Conservation (phyloP, 2,113 vertebrate species). For the Hippocampus abdominalis region DNA sequence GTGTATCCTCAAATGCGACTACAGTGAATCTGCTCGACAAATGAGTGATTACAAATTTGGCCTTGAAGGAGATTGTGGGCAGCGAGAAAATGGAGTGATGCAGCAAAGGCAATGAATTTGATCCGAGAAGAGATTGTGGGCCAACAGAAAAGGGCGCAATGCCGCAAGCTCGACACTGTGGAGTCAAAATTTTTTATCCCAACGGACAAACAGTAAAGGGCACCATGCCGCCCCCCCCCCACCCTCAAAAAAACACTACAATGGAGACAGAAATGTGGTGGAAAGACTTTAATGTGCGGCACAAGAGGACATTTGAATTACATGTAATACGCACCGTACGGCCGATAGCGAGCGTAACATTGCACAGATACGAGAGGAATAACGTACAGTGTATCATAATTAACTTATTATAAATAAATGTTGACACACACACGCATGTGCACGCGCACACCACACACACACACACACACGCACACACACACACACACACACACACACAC, state of each 20-base stretch:
- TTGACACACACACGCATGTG: slow-evolving; percentile 25
- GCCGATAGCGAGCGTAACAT: slow-evolving; percentile 43
- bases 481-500: neutral
- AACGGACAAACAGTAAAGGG: neutral
- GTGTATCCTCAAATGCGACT: no score
- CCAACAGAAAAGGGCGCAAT: neutral
- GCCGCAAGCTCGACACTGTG: neutral
- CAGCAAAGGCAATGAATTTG: no score
- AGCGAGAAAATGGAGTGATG: no score
- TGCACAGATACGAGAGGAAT: slow-evolving; percentile 53
- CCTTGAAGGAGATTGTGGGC: no score
- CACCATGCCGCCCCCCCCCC: neutral
- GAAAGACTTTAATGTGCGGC: slow-evolving; percentile 66
- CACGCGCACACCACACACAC: no score
- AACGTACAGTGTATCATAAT: slow-evolving; percentile 49
- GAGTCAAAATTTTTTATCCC: neutral
- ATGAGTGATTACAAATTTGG: neutral
- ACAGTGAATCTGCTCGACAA: no score
- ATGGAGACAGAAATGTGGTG: slow-evolving; percentile 8
- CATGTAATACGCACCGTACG: slow-evolving; percentile 49
- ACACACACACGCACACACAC: neutral
- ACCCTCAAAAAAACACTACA: neutral
- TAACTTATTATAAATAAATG: slow-evolving; percentile 71
- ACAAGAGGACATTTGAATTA: slow-evolving; percentile 54
- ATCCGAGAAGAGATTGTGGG: no score